Base-by-base conservation (phyloP, 2,797 vertebrate species). In the Paramormyrops hopkinsi region DNA sequence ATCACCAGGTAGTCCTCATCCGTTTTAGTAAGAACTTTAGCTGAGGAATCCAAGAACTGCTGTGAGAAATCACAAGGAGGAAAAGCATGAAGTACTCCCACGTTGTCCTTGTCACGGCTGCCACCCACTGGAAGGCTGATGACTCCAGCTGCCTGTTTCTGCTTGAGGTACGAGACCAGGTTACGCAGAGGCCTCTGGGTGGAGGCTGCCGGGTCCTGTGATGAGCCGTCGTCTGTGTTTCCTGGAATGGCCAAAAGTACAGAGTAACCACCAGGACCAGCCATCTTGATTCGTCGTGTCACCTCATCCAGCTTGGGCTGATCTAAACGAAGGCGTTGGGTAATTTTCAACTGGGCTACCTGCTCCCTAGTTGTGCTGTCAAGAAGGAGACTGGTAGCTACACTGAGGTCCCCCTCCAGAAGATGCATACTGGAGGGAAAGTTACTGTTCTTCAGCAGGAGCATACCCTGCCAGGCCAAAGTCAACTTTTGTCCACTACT, bases 1-100 rank as follows among this genome's bases (percentile, higher is more conserved):
- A 99, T 99, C 94, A 99, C 98, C 96, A 99, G 95, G 95, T 98
- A 99, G 97, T 99, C 99, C 93, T 99, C 99, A 95, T 99, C 98
- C 91, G 98, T 99, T 97, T 99, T 99, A 96, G 98, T 98, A 96
- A 99, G 94, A 91, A 97, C 97, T 97, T 99, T 99, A 94, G 99
- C 98, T 93, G 98, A 97, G 93, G 97, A 97, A 98, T 99, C 98
- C 96, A 99, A 96, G 95, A 99, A 99, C 95, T 99, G 98, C 95
- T 99, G 98, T 93, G 99, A 99, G 98, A 99, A 99, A 95, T 99
- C 98, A 94, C 99, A 99, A 91, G 99, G 99, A 12, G 99, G 99
- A 91, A 99, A 99, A 93, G 99, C 98, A 93, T 99, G 99, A 95
- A 99, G 98, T 87, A 99, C 98, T 92, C 99, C 99, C 29, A 97